phyloP scores from a whole-genome alignment of 2,113 vertebrate species.

The Zapus hudsonius region DNA sequence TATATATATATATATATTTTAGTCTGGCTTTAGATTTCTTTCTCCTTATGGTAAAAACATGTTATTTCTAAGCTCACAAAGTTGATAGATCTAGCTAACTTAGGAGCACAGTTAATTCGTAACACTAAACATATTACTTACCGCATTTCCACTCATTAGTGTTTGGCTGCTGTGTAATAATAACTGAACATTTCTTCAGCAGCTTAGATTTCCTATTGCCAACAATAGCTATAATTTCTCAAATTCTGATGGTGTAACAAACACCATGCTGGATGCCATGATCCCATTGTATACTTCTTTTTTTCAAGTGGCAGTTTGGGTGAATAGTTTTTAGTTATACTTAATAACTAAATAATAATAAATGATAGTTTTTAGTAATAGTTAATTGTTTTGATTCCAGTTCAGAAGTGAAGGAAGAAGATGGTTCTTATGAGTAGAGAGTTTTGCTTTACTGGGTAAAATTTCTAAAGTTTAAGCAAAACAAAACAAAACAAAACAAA shows the following conservation, averaged over 20 bases:
- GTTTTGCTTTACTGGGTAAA: neutral
- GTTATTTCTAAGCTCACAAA: constrained; percentile 2
- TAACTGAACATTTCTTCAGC: constrained; percentile 33
- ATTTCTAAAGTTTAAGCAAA: constrained; percentile 35
- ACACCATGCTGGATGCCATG: neutral
- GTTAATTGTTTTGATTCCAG: neutral
- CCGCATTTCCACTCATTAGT: neutral
- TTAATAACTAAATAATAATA: no score
- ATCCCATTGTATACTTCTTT: neutral
- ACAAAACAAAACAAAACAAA: no score
- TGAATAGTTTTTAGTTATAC: no score
- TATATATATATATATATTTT: no score
- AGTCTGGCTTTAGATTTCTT: neutral
- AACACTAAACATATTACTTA: neutral
- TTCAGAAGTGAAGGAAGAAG: neutral
- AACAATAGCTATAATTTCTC: constrained; percentile 16
- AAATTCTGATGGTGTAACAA: neutral
- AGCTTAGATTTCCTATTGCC: neutral
- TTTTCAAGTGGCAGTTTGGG: no score
- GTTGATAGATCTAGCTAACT: constrained; percentile 1
- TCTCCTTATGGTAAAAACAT: neutral
- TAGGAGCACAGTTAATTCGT: neutral
- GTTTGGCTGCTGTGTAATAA: neutral
- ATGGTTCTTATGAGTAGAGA: neutral
- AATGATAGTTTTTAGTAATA: no score